Evolutionary conservation across 2,797 vertebrate species (phyloP), one percentile per base, ranked within the genome.

Genomic region (Saxicola maurus): DNA sequence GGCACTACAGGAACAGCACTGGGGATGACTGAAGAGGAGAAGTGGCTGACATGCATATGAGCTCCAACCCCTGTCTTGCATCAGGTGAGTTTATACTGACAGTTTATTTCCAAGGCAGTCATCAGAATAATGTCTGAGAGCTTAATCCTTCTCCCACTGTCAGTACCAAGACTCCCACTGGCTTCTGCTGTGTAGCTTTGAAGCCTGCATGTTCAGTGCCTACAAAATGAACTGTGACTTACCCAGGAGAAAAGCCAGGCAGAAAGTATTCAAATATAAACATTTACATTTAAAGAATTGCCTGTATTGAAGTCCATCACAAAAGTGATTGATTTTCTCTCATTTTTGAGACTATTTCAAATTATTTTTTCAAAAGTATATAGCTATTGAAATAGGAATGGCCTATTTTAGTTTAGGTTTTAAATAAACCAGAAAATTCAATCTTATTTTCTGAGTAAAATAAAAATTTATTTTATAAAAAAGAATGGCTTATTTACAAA

Each of bases 31-130:
- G 2, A 85, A 66, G 37, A 66, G 35, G 28, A 88, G 30, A 83
- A 77, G 49, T 67, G 43, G 23, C 74, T 94, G 60, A 38, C 57
- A 77, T 5, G 28, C n/a, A 74, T 46, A 73, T 65, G 82, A 93
- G 51, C 78, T 77, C 45, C 84, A 91, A 61, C 11, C 49, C 42
- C 69, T 89, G 69, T 35, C 82, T 76, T 56, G 24, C 56, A 37
- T 81, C 89, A 93, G 87, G 14, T 79, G 79, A 82, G 40, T 89
- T 89, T 92, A 60, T 65, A 30, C 80, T 53, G 74, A 61, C 85
- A 91, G 77, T 69, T 89, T 94, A 73, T 93, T 93, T 94, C 64
- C 71, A 89, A 86, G 80, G 56, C 53, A 79, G 56, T 73, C 85
- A 91, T 91, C 87, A 92, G 61, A 87, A 82, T 57, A 53, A 73